Evolutionary conservation across 2,888 invertebrate genomes (phyloP), one percentile per base, ranked within the genome.

Genomic region (Neocrepidodera transversa): DNA sequence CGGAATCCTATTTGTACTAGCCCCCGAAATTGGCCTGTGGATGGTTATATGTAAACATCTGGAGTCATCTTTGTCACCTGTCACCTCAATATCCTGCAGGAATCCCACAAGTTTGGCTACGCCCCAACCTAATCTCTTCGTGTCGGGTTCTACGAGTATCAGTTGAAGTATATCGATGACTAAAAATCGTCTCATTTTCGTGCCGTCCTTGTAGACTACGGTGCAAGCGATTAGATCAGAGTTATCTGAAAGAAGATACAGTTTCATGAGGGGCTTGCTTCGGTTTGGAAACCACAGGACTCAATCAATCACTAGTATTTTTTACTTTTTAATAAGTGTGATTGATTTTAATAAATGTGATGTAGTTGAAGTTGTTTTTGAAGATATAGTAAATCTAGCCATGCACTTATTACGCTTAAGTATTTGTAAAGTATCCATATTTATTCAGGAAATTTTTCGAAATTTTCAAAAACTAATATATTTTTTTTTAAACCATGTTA

Each of bases 201-300:
- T 89, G 20, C 92, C 91, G 71, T 97, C 96, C 76, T 93, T 93
- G 73, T 89, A 89, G 18, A 95, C 87, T 30, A 98, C 93, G 13
- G 95, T 95, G 77, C 98, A 99, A 1, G 96, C 95, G 74, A 98
- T 95, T 61, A 99, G 84, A 81, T 99, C 98, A 67, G 97, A 96
- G 79, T 98, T 97, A 81, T 96, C 97, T 98, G 82, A 5, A 83
- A 83, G 64, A 68, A 54, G 62, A 64, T 63, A 63, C 30, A 49
- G 51, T 68, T 70, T 71, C 65, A 70, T 72, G 60, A 71, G 67
- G 62, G 58, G 68, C 64, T 64, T 66, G 36, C 40, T 58, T 62
- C 43, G 28, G 50, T 60, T 53, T 63, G 47, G 40, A 35, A 43
- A 61, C 68, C 68, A 64, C 58, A 48, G 59, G 68, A 65, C 38